Evolutionary conservation across 1,140 invertebrate species (phyloP).

Genomic region (Drosophila serrata): DNA sequence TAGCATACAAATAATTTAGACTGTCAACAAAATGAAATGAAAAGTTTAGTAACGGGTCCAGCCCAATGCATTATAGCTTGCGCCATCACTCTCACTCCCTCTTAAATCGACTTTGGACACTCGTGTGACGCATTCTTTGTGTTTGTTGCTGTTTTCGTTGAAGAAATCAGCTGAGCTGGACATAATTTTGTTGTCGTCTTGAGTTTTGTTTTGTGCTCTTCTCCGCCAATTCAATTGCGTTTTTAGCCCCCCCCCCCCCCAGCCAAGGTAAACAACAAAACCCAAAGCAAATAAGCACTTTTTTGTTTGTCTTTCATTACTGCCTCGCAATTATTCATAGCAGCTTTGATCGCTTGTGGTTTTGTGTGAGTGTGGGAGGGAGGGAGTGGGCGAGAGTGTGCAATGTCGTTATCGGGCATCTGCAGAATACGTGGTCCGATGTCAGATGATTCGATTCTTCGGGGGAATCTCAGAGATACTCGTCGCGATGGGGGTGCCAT

Average conservation of each 20-base stretch:
- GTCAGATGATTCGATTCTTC: constrained; percentile 14
- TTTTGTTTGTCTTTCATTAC: constrained; percentile 16
- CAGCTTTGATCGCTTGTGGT: constrained; percentile 13
- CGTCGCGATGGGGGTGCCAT: constrained; percentile 47
- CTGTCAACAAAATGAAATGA: background rate
- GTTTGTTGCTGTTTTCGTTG: constrained; percentile 23
- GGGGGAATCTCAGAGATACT: constrained; percentile 8
- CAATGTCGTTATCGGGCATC: constrained; percentile 40
- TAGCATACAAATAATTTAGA: background rate
- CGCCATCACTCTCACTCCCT: background rate
- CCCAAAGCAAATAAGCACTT: constrained; percentile 4
- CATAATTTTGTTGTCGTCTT: constrained; percentile 27
- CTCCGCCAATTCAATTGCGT: constrained; percentile 37
- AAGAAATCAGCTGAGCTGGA: constrained; percentile 51
- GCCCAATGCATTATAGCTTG: constrained; percentile 3
- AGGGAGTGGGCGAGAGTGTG: constrained; percentile 3
- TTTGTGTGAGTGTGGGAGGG: constrained; percentile 5
- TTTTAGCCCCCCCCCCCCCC: constrained; percentile 11
- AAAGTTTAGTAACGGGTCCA: constrained; percentile 4
- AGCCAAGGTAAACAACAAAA: constrained; percentile 6
- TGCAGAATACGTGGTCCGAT: constrained; percentile 44
- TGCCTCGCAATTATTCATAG: constrained; percentile 24
- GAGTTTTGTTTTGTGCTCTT: constrained; percentile 20
- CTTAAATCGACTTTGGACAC: constrained; percentile 32
- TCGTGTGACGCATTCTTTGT: constrained; percentile 41